Base-by-base conservation (phyloP, 2,888 invertebrate species). In the Ganaspis brasiliensis region DNA sequence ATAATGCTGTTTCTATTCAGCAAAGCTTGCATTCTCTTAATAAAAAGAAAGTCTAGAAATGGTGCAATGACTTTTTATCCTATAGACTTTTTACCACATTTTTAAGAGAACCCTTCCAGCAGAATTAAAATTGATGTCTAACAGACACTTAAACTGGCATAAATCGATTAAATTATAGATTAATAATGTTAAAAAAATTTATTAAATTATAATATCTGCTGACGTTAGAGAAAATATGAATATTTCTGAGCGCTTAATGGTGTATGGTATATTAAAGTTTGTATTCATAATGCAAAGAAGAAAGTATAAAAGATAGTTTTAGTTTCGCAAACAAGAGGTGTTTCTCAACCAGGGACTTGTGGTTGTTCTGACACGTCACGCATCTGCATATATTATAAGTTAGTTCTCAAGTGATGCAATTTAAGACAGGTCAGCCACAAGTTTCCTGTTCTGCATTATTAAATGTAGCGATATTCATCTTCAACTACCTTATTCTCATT, bases 351-450 rank as follows among this genome's bases (percentile, higher is more conserved):
- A 45, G 24, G 14, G 21, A 63, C 19, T 40, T 19, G 37, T 40
- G 24, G 67, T 45, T 21, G 24, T 52, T 52, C 52, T 24, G 45
- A 40, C 26, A 67, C 45, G 67, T 67, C 67, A 40, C 40, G 67
- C 24, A 67, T 67, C 45, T 45, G 45, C 24, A 67, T 67, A 67
- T 67, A 63, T 63, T 63, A 67, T 24, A 67, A 67, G 12, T 63
- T 40, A 21, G 40, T 24, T 45, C 67, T 67, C 24, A 67, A 67
- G 67, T 67, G 45, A 67, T 40, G 67, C 67, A 45, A 45, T 67
- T 67, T 40, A 67, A 45, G 67, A 67, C 67, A 67, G 45, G 67
- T 45, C 67, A 67, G 67, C 67, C 67, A 24, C 45, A 40, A 67
- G 67, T 67, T 67, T 45, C 45, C 67, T 24, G 21, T 67, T 67